A percentile compares a stretch with the other conserved stretches of the same genome.
Conservation (phyloP, 1,140 invertebrate species). For the Propsilocerus akamusi region DNA sequence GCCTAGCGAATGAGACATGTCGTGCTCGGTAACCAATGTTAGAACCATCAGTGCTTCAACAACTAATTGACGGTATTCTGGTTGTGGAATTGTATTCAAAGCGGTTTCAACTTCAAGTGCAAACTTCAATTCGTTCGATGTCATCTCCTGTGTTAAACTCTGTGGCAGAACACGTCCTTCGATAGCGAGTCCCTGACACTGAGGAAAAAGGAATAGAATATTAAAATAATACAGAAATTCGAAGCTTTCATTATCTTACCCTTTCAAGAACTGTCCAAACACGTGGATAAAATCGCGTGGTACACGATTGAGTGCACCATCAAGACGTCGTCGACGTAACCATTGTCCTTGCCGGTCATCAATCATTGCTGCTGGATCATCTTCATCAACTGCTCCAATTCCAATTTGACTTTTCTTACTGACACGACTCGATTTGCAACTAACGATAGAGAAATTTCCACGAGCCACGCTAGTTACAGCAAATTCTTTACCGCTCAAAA, state of each 20-base stretch:
- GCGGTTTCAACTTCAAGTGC: conserved; percentile 95
- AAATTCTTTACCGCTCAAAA: conserved; percentile 96
- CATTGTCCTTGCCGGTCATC: conserved; percentile 88
- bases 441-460: conserved; percentile 71
- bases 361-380: conserved; percentile 22
- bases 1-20: conserved; percentile 54
- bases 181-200: conserved; percentile 82
- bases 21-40: conserved; percentile 76
- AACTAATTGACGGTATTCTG: conserved; percentile 93
- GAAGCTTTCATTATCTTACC: conserved; percentile 26
- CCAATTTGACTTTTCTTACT: conserved; percentile 77
- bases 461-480: conserved; percentile 70
- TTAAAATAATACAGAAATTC: neutral
- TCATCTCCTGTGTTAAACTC: conserved; percentile 94
- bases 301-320: conserved; percentile 93
- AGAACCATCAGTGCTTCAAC: conserved; percentile 96
- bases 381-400: conserved; percentile 35
- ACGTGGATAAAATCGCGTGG: conserved; percentile 90
- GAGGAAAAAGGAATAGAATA: conserved; percentile 20
- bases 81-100: conserved; percentile 90
- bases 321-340: conserved; percentile 78
- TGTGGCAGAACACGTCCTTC: conserved; percentile 77
- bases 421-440: conserved; percentile 63
- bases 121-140: conserved; percentile 94
- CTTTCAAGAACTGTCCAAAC: conserved; percentile 84